Conservation (phyloP, 2,113 vertebrate species). For the Bombycilla garrulus region DNA sequence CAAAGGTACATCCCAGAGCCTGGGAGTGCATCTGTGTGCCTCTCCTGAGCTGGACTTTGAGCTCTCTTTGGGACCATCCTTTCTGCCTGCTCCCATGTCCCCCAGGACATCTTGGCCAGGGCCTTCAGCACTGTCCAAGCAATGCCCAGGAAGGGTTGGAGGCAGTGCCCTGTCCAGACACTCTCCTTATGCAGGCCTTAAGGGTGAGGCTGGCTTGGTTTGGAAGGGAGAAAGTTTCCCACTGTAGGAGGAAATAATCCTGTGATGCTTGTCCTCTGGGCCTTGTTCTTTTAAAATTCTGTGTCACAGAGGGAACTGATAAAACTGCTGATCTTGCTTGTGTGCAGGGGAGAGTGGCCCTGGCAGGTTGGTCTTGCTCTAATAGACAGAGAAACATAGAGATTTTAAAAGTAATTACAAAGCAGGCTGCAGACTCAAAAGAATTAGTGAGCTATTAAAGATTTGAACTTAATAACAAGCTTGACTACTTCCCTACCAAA, state of each 20-base stretch:
- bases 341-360: not conserved
- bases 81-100: not conserved
- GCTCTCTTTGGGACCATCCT: not conserved
- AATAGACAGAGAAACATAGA: not conserved
- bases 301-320: not conserved
- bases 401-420: constrained; percentile 39
- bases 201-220: not conserved
- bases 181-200: not conserved
- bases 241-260: not conserved
- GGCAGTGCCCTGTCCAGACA: rapidly evolving
- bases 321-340: constrained; percentile 4
- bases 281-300: not conserved
- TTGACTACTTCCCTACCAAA: constrained; percentile 13
- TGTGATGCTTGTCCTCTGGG: not conserved
- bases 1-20: not conserved
- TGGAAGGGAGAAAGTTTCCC: not conserved
- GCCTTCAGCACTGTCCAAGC: not conserved
- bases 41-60: not conserved
- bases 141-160: not conserved
- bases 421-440: constrained; percentile 15
- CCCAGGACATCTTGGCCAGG: not conserved
- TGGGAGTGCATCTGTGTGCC: rapidly evolving
- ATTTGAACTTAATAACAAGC: constrained; percentile 48
- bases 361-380: not conserved
- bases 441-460: constrained; percentile 48